Percentiles rank a stretch among this genome's conserved stretches.
phyloP scores from a whole-genome alignment of 2,888 invertebrate genomes.

The Ceraclea dissimilis region DNA sequence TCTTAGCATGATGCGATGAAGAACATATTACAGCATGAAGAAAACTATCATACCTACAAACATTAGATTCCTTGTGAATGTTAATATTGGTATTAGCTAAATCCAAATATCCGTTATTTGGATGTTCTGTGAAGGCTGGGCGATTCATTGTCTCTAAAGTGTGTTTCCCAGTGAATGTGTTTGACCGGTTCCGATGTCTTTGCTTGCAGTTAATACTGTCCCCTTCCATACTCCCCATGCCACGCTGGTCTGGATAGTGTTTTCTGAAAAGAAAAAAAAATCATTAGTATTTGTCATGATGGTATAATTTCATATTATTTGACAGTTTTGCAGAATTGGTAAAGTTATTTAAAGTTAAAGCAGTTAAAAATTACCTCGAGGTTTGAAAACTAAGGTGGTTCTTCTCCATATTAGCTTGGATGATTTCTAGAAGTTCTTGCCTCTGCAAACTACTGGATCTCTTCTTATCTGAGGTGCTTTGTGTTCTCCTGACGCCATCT shows the following conservation, averaged over 20 bases:
- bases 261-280: constrained; percentile 42
- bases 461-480: constrained; percentile 48
- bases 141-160: constrained; percentile 35
- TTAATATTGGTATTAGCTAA: constrained; percentile 54
- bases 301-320: too few species aligned
- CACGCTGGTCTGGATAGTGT: constrained; percentile 41
- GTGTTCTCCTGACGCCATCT: constrained; percentile 39
- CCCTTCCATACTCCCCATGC: constrained; percentile 25
- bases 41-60: constrained; percentile 52
- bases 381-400: constrained; percentile 80
- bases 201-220: constrained; percentile 35
- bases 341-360: too few species aligned
- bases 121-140: constrained; percentile 37
- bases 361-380: constrained; percentile 69
- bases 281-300: too few species aligned
- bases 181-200: constrained; percentile 44
- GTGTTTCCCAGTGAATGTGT: constrained; percentile 47
- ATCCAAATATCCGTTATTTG: constrained; percentile 52
- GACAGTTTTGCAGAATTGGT: too few species aligned
- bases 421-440: constrained; percentile 77
- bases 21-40: constrained; percentile 57
- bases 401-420: constrained; percentile 87
- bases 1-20: constrained; percentile 43
- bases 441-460: constrained; percentile 69
- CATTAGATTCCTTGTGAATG: constrained; percentile 41